Base-by-base conservation (phyloP, 1,140 invertebrate species). In the Schlechtendalia chinensis region DNA sequence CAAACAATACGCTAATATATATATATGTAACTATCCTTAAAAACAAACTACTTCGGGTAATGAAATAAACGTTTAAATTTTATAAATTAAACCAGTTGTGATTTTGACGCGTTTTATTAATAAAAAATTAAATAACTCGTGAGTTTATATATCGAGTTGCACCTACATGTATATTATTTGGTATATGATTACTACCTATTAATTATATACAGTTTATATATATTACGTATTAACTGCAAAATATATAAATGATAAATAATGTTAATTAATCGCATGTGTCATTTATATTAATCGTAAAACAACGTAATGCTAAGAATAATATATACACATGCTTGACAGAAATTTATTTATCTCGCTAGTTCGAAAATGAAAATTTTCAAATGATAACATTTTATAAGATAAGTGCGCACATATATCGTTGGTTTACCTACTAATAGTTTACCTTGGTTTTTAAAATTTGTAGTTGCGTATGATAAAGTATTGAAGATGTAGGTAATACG, bases 31-130 rank as follows among this genome's bases (percentile, higher is more conserved):
- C n/a, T n/a, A n/a, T 45, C 10, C 19, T 65, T 39, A 65, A 45
- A 39, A 1, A 65, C 61, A 17, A 65, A 65, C n/a, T 17, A 65
- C 27, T 65, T 39, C 39, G 39, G 19, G 63, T 8, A 32, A 65
- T 19, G 39, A 61, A 65, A 45, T 19, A 11, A n/a, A 45, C 32
- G 39, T 65, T 65, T 65, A 65, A 65, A 65, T 39, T 39, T 65
- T n/a, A 65, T 65, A 39, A 65, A 65, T 65, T 32, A 65, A 65
- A 65, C 32, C 19, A n/a, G 63, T 45, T 65, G 19, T 39, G 16
- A 65, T 65, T 32, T 65, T n/a, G 32, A 65, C 19, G 19, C 19
- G 12, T 19, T 65, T n/a, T 65, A 65, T 45, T 19, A 54, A 54
- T 54, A 54, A 53, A 53, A 29, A 65, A 65, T 65, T n/a, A n/a